Percentiles rank a stretch among this genome's conserved stretches.
phyloP scores from a whole-genome alignment of 2,113 vertebrate species.

The Tragelaphus imberbis region DNA sequence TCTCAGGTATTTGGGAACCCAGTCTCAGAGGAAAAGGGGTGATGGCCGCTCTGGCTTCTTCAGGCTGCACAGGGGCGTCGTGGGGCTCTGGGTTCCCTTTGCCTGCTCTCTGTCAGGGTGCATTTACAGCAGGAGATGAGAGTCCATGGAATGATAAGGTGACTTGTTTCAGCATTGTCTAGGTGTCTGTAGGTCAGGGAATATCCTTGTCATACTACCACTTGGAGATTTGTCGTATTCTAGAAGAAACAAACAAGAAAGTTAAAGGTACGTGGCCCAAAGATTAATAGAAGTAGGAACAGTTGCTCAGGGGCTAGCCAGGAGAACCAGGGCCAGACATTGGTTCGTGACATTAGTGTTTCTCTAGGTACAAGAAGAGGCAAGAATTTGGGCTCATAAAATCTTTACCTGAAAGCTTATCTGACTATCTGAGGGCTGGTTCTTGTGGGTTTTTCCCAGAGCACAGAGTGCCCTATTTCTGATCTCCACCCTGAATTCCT shows the following conservation, averaged over 20 bases:
- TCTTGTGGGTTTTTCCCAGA: background rate
- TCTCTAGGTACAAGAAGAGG: background rate
- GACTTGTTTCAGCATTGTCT: background rate
- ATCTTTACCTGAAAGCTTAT: background rate
- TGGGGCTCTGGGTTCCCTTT: background rate
- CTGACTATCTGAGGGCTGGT: background rate
- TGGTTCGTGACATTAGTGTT: background rate
- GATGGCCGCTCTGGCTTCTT: background rate
- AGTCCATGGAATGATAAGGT: background rate
- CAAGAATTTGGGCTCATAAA: background rate
- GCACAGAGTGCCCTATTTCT: background rate
- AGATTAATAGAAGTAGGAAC: background rate
- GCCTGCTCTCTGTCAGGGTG: background rate
- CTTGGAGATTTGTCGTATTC: background rate
- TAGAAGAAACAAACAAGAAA: background rate
- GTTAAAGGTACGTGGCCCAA: background rate
- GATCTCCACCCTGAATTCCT: background rate
- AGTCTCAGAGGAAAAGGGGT: background rate
- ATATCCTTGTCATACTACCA: background rate
- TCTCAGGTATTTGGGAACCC: background rate
- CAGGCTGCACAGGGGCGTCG: accelerated
- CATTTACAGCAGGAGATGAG: background rate
- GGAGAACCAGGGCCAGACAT: background rate
- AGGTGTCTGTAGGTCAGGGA: background rate
- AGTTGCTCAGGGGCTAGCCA: background rate